Conservation (phyloP, 2,797 vertebrate genomes). For the Mormyrops attenuatus region DNA sequence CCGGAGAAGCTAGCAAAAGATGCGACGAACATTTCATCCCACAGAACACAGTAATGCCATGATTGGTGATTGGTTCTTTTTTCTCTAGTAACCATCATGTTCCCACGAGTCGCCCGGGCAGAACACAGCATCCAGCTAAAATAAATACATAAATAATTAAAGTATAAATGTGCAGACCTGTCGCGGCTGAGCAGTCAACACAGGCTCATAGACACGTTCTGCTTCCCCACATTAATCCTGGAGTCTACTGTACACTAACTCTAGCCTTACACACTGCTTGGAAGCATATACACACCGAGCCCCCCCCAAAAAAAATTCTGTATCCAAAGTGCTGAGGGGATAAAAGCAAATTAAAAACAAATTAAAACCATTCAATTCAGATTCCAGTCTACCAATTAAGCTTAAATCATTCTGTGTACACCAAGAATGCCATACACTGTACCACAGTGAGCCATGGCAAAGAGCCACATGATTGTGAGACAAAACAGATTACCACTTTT, state of each 20-base stretch:
- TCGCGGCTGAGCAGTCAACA: neutral
- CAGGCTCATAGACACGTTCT: neutral
- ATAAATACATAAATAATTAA: neutral
- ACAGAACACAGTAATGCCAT: conserved; percentile 23
- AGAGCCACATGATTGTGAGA: neutral
- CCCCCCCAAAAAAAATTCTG: neutral
- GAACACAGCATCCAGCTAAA: conserved; percentile 27
- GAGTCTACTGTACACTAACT: neutral
- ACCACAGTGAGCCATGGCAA: neutral
- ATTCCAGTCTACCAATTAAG: conserved; percentile 22
- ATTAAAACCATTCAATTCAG: conserved; percentile 6
- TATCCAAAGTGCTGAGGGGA: conserved; percentile 38
- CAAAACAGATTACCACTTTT: neutral
- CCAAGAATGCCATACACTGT: conserved; percentile 4
- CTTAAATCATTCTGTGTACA: conserved; percentile 33
- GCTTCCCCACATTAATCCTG: neutral
- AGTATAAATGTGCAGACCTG: neutral
- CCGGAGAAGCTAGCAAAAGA: conserved; percentile 47
- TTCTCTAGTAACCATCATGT: neutral
- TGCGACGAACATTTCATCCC: conserved; percentile 42
- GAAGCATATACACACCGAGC: neutral
- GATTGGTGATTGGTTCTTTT: conserved; percentile 18
- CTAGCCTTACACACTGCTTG: neutral
- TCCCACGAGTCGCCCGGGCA: neutral
- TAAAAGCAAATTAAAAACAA: conserved; percentile 17